Base-by-base conservation (phyloP, 2,797 vertebrate species). In the Sebastes oblongus region DNA sequence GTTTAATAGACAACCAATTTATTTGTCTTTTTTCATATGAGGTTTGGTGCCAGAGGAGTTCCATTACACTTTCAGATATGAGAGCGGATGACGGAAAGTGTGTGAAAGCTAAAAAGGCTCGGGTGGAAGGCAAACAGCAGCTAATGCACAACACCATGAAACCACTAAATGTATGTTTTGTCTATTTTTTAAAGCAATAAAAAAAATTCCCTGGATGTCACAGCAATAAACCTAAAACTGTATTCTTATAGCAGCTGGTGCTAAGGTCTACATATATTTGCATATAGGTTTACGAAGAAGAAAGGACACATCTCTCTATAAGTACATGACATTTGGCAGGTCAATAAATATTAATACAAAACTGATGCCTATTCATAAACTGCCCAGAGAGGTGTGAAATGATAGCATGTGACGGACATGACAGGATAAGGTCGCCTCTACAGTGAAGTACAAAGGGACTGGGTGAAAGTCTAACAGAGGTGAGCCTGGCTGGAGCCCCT, bases 371-470 rank as follows among this genome's bases (percentile, higher is more conserved):
- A 64, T 84, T 84, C 77, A 82, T 83, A 73, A 77, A 81, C 58
- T 76, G 66, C 32, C 42, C 54, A 24, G 6, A 69, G 67, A 81
- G 69, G 80, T 84, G 66, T 83, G 60, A 77, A 58, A 73, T 77
- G 67, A 90, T 30, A 85, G 62, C 67, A 61, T 62, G 66, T 74
- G 82, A 88, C 75, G 86, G 55, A 80, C 29, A n/a, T 78, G 64
- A 75, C n/a, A 50, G 76, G 73, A 83, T 78, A 78, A 88, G 14
- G 78, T 81, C 13, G 27, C 64, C 76, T 86, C 62, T 46, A 22
- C 36, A 65, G 32, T 75, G 30, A 81, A 80, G 77, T 81, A 84
- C 80, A 91, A 85, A 90, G 86, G 10, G 66, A 87, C 36, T 4
- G 56, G 22, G 46, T 18, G 27, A 80, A 67, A 84, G 73, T 46